phyloP scores from a whole-genome alignment of 2,113 vertebrate genomes.

The Macquaria ambigua region DNA sequence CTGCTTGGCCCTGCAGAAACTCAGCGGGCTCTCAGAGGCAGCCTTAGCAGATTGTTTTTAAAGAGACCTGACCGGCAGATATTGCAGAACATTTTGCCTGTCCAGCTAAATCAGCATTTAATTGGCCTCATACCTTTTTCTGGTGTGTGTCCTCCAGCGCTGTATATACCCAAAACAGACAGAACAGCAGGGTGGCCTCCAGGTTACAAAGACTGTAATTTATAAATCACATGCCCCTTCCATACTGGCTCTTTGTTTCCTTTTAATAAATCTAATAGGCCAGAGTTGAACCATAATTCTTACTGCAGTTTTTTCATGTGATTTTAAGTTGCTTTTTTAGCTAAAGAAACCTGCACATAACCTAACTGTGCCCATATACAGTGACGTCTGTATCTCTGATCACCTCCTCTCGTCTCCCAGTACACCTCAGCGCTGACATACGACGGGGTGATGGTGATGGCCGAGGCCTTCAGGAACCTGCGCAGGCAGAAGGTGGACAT shows the following conservation, averaged over 20 bases:
- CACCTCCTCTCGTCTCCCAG: slow-evolving; percentile 76
- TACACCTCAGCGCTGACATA: slow-evolving; percentile 98
- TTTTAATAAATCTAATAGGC: slow-evolving; percentile 7
- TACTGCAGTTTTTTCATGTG: not conserved
- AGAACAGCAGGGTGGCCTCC: slow-evolving; percentile 28
- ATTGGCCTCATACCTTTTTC: slow-evolving; percentile 51
- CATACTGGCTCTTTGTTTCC: not conserved
- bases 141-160: not conserved
- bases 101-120: slow-evolving; percentile 68
- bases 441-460: slow-evolving; percentile 98
- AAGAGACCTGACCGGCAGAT: slow-evolving; percentile 50
- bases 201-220: slow-evolving; percentile 16
- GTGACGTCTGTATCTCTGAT: not conserved
- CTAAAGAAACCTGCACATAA: not conserved
- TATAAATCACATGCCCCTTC: slow-evolving; percentile 16
- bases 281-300: not conserved
- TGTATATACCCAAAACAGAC: slow-evolving; percentile 30
- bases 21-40: slow-evolving; percentile 12
- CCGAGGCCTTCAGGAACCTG: slow-evolving; percentile 97
- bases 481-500: slow-evolving; percentile 97
- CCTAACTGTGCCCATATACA: not conserved
- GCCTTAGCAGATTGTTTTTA: slow-evolving; percentile 7
- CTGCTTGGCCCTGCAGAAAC: slow-evolving; percentile 42
- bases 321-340: not conserved
- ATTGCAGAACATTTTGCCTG: slow-evolving; percentile 51